These are phyloP conservation scores for Ecliptopera silaceata DNA, from an alignment of 2,888 invertebrate species.

Conservation along the genomic window DNA sequence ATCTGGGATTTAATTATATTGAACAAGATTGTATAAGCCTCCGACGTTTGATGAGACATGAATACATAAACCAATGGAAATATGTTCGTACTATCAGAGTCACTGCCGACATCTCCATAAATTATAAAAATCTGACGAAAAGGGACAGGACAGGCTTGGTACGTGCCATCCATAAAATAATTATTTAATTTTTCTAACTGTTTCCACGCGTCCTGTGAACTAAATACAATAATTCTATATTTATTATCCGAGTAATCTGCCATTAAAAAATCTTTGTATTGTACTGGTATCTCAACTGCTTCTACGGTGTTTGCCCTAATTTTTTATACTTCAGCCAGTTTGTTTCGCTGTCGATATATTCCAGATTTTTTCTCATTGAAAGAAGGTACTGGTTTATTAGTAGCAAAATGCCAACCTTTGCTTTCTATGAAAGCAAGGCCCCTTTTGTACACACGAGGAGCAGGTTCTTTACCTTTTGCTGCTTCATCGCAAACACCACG, in stretches of 20 bases:
- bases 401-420: conserved; percentile 16
- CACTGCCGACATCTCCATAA: conserved; percentile 13
- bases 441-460: conserved; percentile 19
- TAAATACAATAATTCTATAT: conserved; percentile 20
- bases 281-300: conserved; percentile 18
- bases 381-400: conserved; percentile 10
- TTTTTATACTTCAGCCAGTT: conserved; percentile 14
- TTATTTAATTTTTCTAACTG: conserved; percentile 10
- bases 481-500: conserved; percentile 15
- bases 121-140: conserved; percentile 13
- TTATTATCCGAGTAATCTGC: conserved; percentile 16
- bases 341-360: conserved; percentile 10
- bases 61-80: conserved; percentile 14
- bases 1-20: conserved; percentile 12
- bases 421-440: conserved; percentile 19
- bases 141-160: conserved; percentile 14
- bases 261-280: conserved; percentile 17
- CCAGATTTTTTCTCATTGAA: conserved; percentile 8
- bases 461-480: conserved; percentile 20
- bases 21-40: conserved; percentile 13
- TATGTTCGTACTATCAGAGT: conserved; percentile 8
- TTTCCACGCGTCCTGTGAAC: conserved; percentile 15
- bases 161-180: conserved; percentile 15
- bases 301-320: conserved; percentile 10
- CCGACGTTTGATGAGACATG: conserved; percentile 14